phyloP scores from a whole-genome alignment of 2,113 vertebrate species.

The Calidris pygmaea region DNA sequence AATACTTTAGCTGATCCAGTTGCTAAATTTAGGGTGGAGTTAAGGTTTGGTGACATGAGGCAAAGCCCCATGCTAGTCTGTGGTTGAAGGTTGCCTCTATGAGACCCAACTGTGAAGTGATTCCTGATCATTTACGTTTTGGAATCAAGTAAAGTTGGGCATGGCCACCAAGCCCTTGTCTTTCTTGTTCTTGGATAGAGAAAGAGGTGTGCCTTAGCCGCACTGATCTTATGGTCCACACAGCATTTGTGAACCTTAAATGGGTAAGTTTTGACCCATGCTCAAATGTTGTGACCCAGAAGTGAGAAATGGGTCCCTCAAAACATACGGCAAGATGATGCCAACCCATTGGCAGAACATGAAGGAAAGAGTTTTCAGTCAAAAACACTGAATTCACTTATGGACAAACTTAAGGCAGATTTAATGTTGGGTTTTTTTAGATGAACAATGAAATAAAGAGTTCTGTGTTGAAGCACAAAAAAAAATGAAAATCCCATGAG shows the following conservation, averaged over 20 bases:
- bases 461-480: neutral
- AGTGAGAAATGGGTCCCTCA: neutral
- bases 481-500: neutral
- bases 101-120: neutral
- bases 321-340: accelerated
- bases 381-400: neutral
- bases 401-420: neutral
- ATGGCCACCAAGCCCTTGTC: neutral
- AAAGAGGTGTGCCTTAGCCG: neutral
- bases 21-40: neutral
- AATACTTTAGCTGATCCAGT: neutral
- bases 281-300: neutral
- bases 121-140: neutral
- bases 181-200: neutral
- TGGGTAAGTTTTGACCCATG: neutral
- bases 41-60: neutral
- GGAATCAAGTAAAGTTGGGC: neutral
- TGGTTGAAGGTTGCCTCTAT: neutral
- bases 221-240: neutral
- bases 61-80: neutral
- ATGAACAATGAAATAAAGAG: neutral
- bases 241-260: neutral
- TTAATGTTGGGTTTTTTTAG: neutral
- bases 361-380: neutral
- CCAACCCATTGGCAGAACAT: neutral